Evolutionary conservation across 2,888 invertebrate genomes (phyloP), one percentile per base, ranked within the genome.

Genomic region (Conistra vaccinii): DNA sequence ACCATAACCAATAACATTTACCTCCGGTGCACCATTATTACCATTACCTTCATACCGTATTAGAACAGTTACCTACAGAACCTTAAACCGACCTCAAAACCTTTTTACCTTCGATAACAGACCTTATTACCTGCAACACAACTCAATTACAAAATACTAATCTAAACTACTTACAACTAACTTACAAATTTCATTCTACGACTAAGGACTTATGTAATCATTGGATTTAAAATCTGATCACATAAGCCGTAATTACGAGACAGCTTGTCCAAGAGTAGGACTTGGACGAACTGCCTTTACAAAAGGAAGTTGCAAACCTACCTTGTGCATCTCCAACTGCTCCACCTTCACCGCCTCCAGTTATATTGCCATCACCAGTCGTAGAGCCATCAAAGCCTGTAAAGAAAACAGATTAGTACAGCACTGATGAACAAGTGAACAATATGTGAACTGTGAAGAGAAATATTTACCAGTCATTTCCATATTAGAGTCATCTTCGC

Each of bases 401-500:
- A 87, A 79, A 10, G 55, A 67, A 69, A 69, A 17, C 14, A 17
- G 1, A 20, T 48, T 20, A 61, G 7, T 20, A 62, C 1, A 10
- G 12, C 4, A 9, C 23, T 1, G 7, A 14, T 0, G 20, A 23
- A 2, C 9, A 3, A n/a, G 9, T 1, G 3, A 3, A 69, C 2
- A 14, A 3, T 10, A 23, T 23, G 2, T 35, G n/a, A n/a, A n/a
- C n/a, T 1, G 1, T 0, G 2, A 29, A 2, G 3, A 48, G 3
- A 12, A 9, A 66, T 60, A 90, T 88, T 88, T 91, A 96, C 96
- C 96, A 91, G 96, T 93, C 97, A 97, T 97, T 93, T 97, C 97
- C 93, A 97, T 97, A 91, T 97, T 97, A 2, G 97, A 97, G 92
- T 97, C 97, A 76, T 97, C 97, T 93, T 97, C 97, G 89, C 97